A percentile compares a stretch with the other conserved stretches of the same genome.
phyloP scores from a whole-genome alignment of 1,140 invertebrate species.

The Oppia nitens region DNA sequence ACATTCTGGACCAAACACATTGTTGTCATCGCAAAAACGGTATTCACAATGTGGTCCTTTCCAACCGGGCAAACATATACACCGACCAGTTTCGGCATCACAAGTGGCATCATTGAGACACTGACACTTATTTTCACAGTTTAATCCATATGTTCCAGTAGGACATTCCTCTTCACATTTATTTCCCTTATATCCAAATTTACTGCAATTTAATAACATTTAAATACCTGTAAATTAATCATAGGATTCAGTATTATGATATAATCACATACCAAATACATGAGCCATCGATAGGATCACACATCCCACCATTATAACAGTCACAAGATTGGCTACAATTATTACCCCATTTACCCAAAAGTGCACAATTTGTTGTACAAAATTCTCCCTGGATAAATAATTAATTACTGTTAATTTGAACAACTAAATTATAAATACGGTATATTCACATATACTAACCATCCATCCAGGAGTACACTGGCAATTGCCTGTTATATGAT shows the following conservation, averaged over 20 bases:
- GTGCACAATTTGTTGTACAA: slow-evolving; percentile 36
- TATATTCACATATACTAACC: slow-evolving; percentile 11
- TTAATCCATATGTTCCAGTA: slow-evolving; percentile 52
- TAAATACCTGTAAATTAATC: neutral
- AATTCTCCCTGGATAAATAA: slow-evolving; percentile 16
- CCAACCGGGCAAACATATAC: slow-evolving; percentile 69
- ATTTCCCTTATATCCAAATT: slow-evolving; percentile 37
- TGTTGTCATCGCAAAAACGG: slow-evolving; percentile 23
- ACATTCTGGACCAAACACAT: slow-evolving; percentile 20
- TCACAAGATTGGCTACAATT: slow-evolving; percentile 48
- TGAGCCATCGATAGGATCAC: slow-evolving; percentile 54
- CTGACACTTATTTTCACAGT: slow-evolving; percentile 56
- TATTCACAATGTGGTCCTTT: slow-evolving; percentile 49
- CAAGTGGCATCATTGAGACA: slow-evolving; percentile 75
- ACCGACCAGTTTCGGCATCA: slow-evolving; percentile 54
- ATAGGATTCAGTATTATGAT: neutral
- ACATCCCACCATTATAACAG: slow-evolving; percentile 53
- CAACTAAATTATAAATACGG: neutral
- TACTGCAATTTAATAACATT: neutral
- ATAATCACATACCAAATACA: slow-evolving; percentile 42
- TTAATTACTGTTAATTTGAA: neutral
- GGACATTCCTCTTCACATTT: slow-evolving; percentile 67
- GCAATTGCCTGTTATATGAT: slow-evolving; percentile 17
- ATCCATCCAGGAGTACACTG: slow-evolving; percentile 18
- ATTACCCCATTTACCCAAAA: slow-evolving; percentile 48